Conservation (phyloP, 2,113 vertebrate species). For the Merops nubicus region DNA sequence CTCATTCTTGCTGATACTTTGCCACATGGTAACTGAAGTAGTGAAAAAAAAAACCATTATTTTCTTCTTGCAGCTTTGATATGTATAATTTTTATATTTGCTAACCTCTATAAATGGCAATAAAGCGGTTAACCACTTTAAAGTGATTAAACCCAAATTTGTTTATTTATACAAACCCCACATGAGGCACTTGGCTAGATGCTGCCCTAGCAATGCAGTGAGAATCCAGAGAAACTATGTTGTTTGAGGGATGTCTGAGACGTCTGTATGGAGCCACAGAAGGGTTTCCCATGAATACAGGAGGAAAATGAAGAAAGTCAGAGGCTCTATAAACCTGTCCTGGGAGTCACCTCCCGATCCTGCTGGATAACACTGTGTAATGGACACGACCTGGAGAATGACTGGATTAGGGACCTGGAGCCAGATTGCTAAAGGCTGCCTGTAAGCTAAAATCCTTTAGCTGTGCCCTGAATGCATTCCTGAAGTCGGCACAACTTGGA, state of each 20-base stretch:
- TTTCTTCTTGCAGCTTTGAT: conserved; percentile 33
- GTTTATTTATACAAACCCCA: conserved; percentile 19
- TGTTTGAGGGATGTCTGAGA: neutral
- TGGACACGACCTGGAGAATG: neutral
- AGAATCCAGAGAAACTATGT: neutral
- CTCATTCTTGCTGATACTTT: neutral
- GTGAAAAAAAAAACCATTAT: neutral
- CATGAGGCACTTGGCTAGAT: neutral
- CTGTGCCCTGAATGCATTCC: neutral
- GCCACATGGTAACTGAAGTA: conserved; percentile 13
- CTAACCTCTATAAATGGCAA: conserved; percentile 26
- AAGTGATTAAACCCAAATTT: conserved; percentile 46
- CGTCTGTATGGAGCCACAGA: neutral
- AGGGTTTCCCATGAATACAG: neutral
- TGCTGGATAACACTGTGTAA: neutral
- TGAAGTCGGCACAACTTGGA: neutral
- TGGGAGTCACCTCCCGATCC: neutral
- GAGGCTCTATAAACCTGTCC: neutral
- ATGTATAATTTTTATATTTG: conserved; percentile 22
- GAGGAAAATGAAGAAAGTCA: neutral
- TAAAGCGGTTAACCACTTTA: conserved; percentile 55
- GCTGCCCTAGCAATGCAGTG: neutral
- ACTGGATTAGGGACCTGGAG: neutral
- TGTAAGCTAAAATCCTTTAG: neutral
- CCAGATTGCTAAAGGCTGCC: neutral